These are phyloP conservation scores for Butorides virescens DNA, from an alignment of 2,113 vertebrate genomes.

Conservation along the genomic window DNA sequence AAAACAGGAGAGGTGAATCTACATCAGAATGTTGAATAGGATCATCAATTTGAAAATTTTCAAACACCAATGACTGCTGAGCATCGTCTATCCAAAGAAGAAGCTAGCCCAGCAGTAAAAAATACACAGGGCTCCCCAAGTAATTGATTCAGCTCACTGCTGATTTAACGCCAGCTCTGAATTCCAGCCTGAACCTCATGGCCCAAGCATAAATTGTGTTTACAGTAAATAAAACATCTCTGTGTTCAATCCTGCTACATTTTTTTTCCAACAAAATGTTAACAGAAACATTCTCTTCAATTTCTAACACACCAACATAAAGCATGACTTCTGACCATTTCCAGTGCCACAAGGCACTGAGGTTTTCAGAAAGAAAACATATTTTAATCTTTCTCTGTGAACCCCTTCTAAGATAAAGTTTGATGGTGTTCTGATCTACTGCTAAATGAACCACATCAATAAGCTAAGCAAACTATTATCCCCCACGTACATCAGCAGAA, in stretches of 20 bases:
- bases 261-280: not conserved
- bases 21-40: not conserved
- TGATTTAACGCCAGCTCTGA: not conserved
- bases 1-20: not conserved
- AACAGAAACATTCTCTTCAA: not conserved
- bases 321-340: not conserved
- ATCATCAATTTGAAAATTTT: not conserved
- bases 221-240: not conserved
- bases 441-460: not conserved
- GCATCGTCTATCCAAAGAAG: not conserved
- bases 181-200: not conserved
- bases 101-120: not conserved
- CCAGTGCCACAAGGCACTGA: not conserved
- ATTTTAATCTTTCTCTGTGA: not conserved
- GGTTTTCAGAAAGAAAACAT: not conserved
- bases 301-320: not conserved
- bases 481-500: not conserved
- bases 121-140: not conserved
- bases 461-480: not conserved
- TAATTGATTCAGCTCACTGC: not conserved
- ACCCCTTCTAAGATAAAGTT: not conserved
- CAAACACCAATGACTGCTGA: not conserved
- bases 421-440: not conserved
- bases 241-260: not conserved
- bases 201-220: not conserved